phyloP scores from a whole-genome alignment of 2,888 invertebrate species.

The Vannuccia rotundouncinata region DNA sequence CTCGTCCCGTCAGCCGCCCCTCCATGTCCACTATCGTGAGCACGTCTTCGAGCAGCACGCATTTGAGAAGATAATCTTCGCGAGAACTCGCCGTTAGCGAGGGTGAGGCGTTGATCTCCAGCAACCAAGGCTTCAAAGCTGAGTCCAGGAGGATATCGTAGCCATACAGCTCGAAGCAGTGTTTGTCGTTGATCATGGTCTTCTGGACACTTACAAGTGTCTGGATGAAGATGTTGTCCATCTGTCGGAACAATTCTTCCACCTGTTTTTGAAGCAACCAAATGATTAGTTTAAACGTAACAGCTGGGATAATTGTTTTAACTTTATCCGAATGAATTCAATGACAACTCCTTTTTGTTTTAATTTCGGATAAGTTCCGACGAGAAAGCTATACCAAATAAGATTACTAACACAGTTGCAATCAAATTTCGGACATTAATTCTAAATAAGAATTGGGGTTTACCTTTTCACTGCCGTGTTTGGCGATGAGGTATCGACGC shows the following conservation, averaged over 20 bases:
- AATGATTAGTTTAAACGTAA: too few species aligned
- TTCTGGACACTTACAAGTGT: conserved; percentile 61
- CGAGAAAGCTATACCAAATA: too few species aligned
- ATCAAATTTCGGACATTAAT: too few species aligned
- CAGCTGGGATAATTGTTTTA: too few species aligned
- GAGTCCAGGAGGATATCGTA: conserved; percentile 63
- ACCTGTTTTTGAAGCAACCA: too few species aligned
- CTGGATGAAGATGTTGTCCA: conserved; percentile 61
- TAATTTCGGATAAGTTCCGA: too few species aligned
- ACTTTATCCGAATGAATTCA: too few species aligned
- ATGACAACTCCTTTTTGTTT: too few species aligned
- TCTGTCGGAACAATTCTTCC: conserved; percentile 57
- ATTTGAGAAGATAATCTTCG: conserved; percentile 63
- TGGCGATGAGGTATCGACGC: conserved; percentile 60
- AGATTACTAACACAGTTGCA: too few species aligned
- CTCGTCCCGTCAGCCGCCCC: conserved; percentile 59
- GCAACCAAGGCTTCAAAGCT: conserved; percentile 61
- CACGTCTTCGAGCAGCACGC: conserved; percentile 61
- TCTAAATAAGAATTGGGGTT: too few species aligned
- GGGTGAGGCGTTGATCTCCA: conserved; percentile 64
- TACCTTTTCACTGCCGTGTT: conserved; percentile 60
- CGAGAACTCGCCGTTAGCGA: conserved; percentile 62
- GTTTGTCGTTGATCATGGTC: conserved; percentile 60
- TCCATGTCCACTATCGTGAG: conserved; percentile 63
- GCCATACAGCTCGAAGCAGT: conserved; percentile 65